Base-by-base conservation (phyloP, 2,113 vertebrate species). In the Archilochus colubris region DNA sequence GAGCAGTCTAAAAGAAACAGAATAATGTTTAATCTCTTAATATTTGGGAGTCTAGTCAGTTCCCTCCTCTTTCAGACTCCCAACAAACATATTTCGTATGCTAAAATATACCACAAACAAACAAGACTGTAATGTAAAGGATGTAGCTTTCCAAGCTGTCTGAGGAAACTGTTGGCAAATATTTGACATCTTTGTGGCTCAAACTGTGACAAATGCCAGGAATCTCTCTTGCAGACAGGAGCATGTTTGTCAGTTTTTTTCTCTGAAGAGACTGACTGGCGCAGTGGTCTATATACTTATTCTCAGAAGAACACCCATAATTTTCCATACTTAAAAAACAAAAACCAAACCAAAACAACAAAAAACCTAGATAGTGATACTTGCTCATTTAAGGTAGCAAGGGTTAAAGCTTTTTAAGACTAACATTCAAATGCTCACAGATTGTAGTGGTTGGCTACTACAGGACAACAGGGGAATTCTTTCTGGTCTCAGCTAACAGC, bases 341-440 rank as follows among this genome's bases (percentile, higher is more conserved):
- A 40, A 40, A 40, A 40, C 40, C 40, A 40, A 40, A 40, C 40
- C 40, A 40, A 40, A 40, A 11, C 40, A 40, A 40, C 40, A 69
- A 92, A 94, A 95, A 86, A 72, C 12, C 82, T 3, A 55, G 16
- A 75, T 63, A n/a, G 66, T 11, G 11, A 27, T 78, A 73, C 82
- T 86, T 93, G 53, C 82, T 76, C 93, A 72, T 8, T 91, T 86
- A 94, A 95, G 77, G 72, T 33, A 21, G 67, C 24, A 92, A 94
- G 94, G 95, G 87, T 95, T 97, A 97, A 97, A 95, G 58, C 33
- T 92, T 95, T 95, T 78, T 86, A 88, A 94, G 93, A 86, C n/a
- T 23, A 73, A 53, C 88, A 76, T 85, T 96, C 85, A 89, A 88
- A 96, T 9, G 13, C 94, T 62, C 7, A 0, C 33, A 94, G 75